Percentiles rank a stretch among this genome's conserved stretches.
Evolutionary conservation across 2,888 invertebrate genomes (phyloP).

Genomic region (Drosophila suboccidentalis): DNA sequence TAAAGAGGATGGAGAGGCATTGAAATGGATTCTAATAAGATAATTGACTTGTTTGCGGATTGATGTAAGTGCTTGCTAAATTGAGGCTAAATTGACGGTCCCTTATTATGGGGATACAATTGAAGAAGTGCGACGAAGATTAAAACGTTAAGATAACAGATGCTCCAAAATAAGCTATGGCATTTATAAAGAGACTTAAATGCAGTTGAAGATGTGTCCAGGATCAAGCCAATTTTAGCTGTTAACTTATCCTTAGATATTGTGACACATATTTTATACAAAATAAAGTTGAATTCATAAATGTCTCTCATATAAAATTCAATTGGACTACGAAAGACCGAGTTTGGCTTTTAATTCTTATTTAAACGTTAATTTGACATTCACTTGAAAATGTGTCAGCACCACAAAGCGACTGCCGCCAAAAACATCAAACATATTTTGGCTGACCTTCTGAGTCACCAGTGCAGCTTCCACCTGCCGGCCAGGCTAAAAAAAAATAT

Average conservation of each 20-base stretch:
- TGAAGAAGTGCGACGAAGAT: neutral
- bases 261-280: no score
- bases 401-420: slow-evolving; percentile 24
- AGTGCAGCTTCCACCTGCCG: slow-evolving; percentile 20
- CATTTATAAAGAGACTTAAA: neutral
- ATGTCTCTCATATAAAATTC: no score
- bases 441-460: slow-evolving; percentile 28
- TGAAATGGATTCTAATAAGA: slow-evolving; percentile 67
- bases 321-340: no score
- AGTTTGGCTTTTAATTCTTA: neutral
- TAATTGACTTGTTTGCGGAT: slow-evolving; percentile 69
- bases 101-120: neutral
- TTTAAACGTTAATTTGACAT: neutral
- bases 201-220: neutral
- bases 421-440: slow-evolving; percentile 50
- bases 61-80: slow-evolving; percentile 36
- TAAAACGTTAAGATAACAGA: neutral
- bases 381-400: slow-evolving; percentile 34
- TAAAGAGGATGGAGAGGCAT: neutral
- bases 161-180: neutral
- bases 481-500: slow-evolving; percentile 1
- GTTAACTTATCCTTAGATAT: no score
- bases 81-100: slow-evolving; percentile 3
- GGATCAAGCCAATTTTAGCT: no score
- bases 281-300: no score